These are phyloP conservation scores for Eupithecia subumbrata DNA, from an alignment of 2,888 invertebrate species.

Conservation along the genomic window DNA sequence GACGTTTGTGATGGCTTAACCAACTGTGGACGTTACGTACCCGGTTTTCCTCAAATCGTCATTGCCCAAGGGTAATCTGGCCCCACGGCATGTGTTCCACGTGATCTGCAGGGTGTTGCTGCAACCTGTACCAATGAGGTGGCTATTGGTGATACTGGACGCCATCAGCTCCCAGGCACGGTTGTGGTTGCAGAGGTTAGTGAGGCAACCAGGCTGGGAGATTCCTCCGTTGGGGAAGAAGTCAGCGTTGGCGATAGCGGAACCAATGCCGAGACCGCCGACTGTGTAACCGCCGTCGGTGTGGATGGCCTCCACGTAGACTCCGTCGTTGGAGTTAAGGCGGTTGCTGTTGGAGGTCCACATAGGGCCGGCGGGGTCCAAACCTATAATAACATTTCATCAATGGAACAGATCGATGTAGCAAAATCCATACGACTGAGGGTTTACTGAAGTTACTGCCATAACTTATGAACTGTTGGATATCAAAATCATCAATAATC, in stretches of 20 bases:
- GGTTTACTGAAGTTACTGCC: background rate
- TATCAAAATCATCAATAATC: background rate
- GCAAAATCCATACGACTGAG: background rate
- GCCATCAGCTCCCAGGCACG: constrained; percentile 63
- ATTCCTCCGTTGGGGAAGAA: constrained; percentile 84
- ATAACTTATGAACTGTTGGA: background rate
- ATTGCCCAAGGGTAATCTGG: constrained; percentile 58
- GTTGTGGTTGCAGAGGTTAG: constrained; percentile 61
- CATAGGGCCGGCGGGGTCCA: constrained; percentile 64
- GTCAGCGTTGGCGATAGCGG: constrained; percentile 78
- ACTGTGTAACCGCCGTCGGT: constrained; percentile 73
- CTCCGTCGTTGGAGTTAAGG: constrained; percentile 59
- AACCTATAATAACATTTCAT: constrained; percentile 45
- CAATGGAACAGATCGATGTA: background rate
- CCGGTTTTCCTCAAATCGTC: constrained; percentile 58
- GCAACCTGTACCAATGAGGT: constrained; percentile 57
- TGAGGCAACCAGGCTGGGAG: constrained; percentile 61
- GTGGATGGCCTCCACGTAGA: constrained; percentile 64
- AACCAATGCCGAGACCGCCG: constrained; percentile 71
- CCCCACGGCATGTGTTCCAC: constrained; percentile 57
- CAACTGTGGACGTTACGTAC: constrained; percentile 47
- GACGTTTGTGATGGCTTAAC: background rate
- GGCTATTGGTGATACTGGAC: constrained; percentile 57
- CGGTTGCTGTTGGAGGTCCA: constrained; percentile 55
- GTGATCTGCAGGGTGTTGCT: constrained; percentile 51